Conservation (phyloP, 2,888 invertebrate genomes). For the Protodeltote pygarga region DNA sequence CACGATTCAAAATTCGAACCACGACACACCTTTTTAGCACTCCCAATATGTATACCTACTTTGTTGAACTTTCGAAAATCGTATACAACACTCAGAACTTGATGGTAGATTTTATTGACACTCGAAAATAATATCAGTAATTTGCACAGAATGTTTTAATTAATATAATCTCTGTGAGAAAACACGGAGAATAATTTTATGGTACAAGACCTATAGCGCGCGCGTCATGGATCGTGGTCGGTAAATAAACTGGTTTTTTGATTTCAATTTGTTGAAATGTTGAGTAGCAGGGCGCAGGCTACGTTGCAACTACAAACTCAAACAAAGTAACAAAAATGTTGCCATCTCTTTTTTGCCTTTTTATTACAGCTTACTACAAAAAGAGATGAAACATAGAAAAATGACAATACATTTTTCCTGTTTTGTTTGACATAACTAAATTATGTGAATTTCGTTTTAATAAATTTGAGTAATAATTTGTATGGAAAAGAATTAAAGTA, state of each 20-base stretch:
- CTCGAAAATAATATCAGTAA: too few relatives aligned
- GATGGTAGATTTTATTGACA: too few relatives aligned
- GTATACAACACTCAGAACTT: constrained; percentile 12
- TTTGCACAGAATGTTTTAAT: constrained; percentile 40
- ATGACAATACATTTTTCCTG: too few relatives aligned
- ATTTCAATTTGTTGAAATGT: constrained; percentile 51
- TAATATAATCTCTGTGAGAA: constrained; percentile 54
- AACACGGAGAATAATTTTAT: constrained; percentile 54
- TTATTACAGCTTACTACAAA: neutral
- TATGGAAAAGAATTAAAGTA: neutral
- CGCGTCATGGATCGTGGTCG: constrained; percentile 64
- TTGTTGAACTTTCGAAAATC: constrained; percentile 26
- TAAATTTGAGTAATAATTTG: neutral
- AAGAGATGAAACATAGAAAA: too few relatives aligned
- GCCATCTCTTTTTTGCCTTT: constrained; percentile 14
- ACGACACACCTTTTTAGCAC: constrained; percentile 70
- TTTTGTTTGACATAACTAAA: neutral
- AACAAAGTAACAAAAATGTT: constrained; percentile 1
- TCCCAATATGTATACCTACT: constrained; percentile 27
- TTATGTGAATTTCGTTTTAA: neutral
- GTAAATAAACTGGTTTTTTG: constrained; percentile 85
- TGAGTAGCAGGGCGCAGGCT: constrained; percentile 25
- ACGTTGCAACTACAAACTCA: constrained; percentile 33
- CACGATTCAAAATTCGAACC: constrained; percentile 74
- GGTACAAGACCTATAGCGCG: constrained; percentile 50